Conservation (phyloP, 1,140 invertebrate genomes). For the Musca domestica region DNA sequence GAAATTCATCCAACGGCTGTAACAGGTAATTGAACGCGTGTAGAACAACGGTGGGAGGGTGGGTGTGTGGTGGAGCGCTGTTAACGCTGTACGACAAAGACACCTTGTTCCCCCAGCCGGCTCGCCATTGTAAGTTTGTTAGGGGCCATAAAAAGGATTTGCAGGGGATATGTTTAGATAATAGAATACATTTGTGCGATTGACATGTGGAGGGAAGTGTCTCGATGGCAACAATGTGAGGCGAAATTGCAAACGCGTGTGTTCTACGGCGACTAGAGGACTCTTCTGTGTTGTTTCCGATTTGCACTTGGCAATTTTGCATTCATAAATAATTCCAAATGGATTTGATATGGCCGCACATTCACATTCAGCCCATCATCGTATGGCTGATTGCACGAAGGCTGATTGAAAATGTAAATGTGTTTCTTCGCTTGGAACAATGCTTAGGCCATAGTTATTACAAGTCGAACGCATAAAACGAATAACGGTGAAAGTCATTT, state of each 20-base stretch:
- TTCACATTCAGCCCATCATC: constrained; percentile 1
- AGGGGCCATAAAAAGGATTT: constrained; percentile 52
- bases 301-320: constrained; percentile 9
- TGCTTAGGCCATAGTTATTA: neutral
- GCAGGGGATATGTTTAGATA: constrained; percentile 28
- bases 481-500: constrained; percentile 2
- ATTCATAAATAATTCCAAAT: constrained; percentile 26
- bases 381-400: neutral
- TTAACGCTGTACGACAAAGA: neutral
- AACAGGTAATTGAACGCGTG: constrained; percentile 54
- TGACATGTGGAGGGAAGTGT: neutral
- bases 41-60: constrained; percentile 39
- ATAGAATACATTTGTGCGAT: constrained; percentile 8
- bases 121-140: constrained; percentile 9
- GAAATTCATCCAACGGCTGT: constrained; percentile 55
- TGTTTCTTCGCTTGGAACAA: neutral
- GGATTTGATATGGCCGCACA: constrained; percentile 16
- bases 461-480: neutral
- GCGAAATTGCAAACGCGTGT: constrained; percentile 25
- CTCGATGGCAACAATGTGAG: neutral
- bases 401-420: constrained; percentile 23
- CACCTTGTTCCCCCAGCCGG: constrained; percentile 15
- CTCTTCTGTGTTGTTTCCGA: constrained; percentile 3
- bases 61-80: constrained; percentile 26
- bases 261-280: constrained; percentile 24